phyloP scores from a whole-genome alignment of 2,888 invertebrate genomes.

The Embidobia sp. region DNA sequence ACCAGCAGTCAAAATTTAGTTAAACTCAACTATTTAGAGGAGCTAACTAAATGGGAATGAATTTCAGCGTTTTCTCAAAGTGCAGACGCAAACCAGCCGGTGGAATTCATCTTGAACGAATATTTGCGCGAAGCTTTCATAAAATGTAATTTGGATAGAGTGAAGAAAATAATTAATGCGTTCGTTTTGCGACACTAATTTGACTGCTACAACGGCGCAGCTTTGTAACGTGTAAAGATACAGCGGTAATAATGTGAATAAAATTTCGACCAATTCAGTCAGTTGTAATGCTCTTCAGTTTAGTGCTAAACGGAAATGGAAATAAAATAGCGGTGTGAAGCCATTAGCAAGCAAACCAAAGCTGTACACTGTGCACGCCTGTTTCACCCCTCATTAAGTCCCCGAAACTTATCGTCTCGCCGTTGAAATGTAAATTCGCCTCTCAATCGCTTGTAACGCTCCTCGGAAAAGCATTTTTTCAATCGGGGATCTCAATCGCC shows the following conservation, averaged over 20 bases:
- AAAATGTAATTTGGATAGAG: not conserved
- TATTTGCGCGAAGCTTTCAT: too few relatives aligned
- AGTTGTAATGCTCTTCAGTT: constrained; percentile 69
- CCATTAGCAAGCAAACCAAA: constrained; percentile 62
- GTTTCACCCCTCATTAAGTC: constrained; percentile 62
- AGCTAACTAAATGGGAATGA: too few relatives aligned
- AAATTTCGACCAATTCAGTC: constrained; percentile 64
- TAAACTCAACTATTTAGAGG: too few relatives aligned
- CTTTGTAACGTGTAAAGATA: constrained; percentile 14
- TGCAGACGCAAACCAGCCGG: too few relatives aligned
- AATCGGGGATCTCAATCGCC: constrained; percentile 2
- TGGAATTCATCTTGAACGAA: too few relatives aligned
- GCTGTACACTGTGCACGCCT: constrained; percentile 50
- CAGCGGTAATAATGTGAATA: constrained; percentile 69
- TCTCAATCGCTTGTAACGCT: constrained; percentile 33
- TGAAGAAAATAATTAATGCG: constrained; percentile 12
- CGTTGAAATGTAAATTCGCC: constrained; percentile 51
- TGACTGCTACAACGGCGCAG: constrained; percentile 26
- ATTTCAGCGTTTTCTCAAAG: too few relatives aligned
- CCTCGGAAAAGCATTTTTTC: constrained; percentile 3
- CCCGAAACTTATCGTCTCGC: constrained; percentile 55
- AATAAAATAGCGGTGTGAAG: constrained; percentile 58
- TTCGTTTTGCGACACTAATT: constrained; percentile 17
- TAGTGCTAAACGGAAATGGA: constrained; percentile 68
- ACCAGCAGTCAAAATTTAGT: too few relatives aligned